Evolutionary conservation across 1,140 invertebrate species (phyloP).

Genomic region (Carposina sasakii): DNA sequence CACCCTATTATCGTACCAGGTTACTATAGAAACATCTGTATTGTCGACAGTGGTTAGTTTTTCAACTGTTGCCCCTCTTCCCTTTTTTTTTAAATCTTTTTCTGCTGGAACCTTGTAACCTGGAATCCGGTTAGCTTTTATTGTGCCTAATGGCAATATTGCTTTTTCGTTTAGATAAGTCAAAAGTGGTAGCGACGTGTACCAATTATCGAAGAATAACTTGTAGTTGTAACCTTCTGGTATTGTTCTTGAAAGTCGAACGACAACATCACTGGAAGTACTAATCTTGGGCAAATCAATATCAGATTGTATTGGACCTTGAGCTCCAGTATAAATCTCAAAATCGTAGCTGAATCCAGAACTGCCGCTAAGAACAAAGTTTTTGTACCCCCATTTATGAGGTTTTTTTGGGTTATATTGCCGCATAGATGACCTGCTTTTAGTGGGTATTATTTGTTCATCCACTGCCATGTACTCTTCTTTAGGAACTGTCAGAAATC

Average conservation of each 20-base stretch:
- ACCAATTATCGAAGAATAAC: constrained; percentile 54
- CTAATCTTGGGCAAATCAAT: constrained; percentile 28
- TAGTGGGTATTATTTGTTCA: constrained; percentile 43
- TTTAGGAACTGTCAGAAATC: constrained; percentile 28
- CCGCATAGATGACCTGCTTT: constrained; percentile 17
- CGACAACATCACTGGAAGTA: constrained; percentile 38
- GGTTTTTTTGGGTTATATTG: constrained; percentile 41
- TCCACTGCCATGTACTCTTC: constrained; percentile 43
- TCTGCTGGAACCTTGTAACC: constrained; percentile 33
- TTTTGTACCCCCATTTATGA: constrained; percentile 37
- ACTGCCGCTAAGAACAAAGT: constrained; percentile 32
- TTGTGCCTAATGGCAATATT: constrained; percentile 51
- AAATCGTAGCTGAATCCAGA: constrained; percentile 22
- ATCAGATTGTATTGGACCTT: constrained; percentile 24
- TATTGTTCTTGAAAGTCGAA: constrained; percentile 25
- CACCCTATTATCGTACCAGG: constrained; percentile 34
- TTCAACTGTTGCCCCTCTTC: constrained; percentile 20
- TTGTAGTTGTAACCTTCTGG: constrained; percentile 42
- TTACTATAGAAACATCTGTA: constrained; percentile 32
- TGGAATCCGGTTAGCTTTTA: constrained; percentile 44
- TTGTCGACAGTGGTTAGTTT: constrained; percentile 30
- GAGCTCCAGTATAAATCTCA: constrained; percentile 40
- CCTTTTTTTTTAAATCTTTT: constrained; percentile 36
- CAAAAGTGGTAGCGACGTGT: constrained; percentile 34
- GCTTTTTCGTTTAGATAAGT: constrained; percentile 38